Percentiles rank a stretch among this genome's conserved stretches.
phyloP scores from a whole-genome alignment of 2,888 invertebrate species.

The Rhaphigaster nebulosa region DNA sequence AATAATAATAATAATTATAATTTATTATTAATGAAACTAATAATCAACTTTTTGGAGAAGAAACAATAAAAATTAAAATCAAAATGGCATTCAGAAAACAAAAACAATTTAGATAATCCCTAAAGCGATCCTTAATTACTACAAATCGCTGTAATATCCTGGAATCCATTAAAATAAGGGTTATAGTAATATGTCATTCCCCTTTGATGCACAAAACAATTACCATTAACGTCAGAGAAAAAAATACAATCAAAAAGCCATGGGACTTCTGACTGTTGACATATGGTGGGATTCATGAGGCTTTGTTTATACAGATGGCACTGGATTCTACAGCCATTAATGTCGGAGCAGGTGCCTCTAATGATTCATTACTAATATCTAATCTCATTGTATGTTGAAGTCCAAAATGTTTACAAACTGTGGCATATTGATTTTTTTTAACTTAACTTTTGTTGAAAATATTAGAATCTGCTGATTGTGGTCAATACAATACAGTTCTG shows the following conservation, averaged over 20 bases:
- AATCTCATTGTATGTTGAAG: neutral
- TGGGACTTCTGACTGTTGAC: neutral
- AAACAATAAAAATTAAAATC: neutral
- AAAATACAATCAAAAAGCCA: conserved; percentile 17
- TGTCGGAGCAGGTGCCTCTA: neutral
- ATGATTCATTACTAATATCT: conserved; percentile 9
- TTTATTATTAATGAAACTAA: no score
- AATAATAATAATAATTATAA: no score
- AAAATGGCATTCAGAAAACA: neutral
- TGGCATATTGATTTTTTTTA: neutral
- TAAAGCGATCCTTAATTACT: neutral
- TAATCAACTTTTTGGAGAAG: no score
- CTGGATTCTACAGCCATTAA: neutral
- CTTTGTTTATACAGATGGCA: conserved; percentile 21
- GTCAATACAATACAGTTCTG: no score
- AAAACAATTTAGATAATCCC: neutral
- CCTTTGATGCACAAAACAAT: neutral
- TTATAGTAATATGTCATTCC: neutral
- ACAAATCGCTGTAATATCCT: neutral
- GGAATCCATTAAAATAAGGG: neutral
- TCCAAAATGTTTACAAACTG: neutral
- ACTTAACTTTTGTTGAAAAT: no score
- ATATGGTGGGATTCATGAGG: conserved; percentile 1
- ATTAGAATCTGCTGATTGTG: no score
- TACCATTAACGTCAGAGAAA: neutral